Evolutionary conservation across 2,888 invertebrate species (phyloP).

Genomic region (Catocala fraxini): DNA sequence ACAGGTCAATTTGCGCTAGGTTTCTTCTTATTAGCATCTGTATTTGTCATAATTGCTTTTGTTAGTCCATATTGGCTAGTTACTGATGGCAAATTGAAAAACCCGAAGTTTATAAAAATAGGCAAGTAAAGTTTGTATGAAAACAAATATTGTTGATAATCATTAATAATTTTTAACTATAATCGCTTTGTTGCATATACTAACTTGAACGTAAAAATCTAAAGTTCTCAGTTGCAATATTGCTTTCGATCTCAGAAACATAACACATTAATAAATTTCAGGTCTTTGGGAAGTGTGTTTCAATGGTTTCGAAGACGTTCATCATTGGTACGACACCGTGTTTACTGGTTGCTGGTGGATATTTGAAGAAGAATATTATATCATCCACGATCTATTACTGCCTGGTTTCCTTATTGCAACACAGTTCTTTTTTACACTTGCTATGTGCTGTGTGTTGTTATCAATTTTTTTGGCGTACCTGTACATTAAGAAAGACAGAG

Average conservation of each 20-base stretch:
- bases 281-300: conserved; percentile 99
- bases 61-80: conserved; percentile 96
- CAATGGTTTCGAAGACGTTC: conserved; percentile 94
- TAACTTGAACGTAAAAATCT: neutral
- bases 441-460: conserved; percentile 93
- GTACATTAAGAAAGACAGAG: conserved; percentile 91
- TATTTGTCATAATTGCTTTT: conserved; percentile 93
- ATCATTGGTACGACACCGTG: conserved; percentile 93
- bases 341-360: conserved; percentile 98
- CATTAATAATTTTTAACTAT: too few relatives aligned
- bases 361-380: conserved; percentile 98
- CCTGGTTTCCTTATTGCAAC: conserved; percentile 97
- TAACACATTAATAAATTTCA: conserved; percentile 61
- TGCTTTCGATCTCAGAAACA: neutral
- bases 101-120: conserved; percentile 93
- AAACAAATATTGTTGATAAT: too few relatives aligned
- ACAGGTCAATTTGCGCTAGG: conserved; percentile 90
- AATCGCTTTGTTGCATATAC: neutral
- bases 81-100: conserved; percentile 91
- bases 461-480: conserved; percentile 91
- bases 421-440: conserved; percentile 97
- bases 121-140: conserved; percentile 82
- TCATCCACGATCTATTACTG: conserved; percentile 95
- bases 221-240: neutral
- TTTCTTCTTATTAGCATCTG: conserved; percentile 89